A percentile compares a stretch with the other conserved stretches of the same genome.
phyloP scores from a whole-genome alignment of 2,797 vertebrate species.

The Pyrocephalus nanus region DNA sequence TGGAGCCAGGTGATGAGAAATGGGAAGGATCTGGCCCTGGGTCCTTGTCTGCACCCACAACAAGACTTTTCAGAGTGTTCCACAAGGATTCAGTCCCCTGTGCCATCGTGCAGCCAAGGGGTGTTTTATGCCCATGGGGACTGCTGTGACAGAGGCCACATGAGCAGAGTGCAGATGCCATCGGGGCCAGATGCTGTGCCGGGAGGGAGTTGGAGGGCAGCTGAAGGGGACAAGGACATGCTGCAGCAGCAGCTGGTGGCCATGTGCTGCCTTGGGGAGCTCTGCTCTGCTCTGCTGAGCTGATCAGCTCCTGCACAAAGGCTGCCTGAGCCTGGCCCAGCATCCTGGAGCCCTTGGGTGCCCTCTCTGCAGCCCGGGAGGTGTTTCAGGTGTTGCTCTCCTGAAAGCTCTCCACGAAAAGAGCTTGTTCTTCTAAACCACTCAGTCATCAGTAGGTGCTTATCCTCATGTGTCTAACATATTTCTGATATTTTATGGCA shows the following conservation, averaged over 20 bases:
- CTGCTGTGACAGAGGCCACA: background rate
- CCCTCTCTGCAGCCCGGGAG: background rate
- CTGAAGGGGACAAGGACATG: background rate
- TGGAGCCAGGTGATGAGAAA: background rate
- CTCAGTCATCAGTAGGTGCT: background rate
- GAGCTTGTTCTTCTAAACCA: background rate
- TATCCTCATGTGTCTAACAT: background rate
- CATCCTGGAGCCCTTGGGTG: background rate
- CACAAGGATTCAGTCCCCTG: background rate
- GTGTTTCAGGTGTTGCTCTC: background rate
- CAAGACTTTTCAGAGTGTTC: background rate
- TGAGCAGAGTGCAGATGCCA: background rate
- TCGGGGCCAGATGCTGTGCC: fast-evolving
- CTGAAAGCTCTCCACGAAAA: background rate
- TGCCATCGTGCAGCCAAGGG: background rate
- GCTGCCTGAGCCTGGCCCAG: background rate
- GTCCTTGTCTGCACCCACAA: background rate
- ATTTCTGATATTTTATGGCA: background rate
- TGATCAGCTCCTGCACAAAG: background rate
- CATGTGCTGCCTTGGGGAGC: background rate
- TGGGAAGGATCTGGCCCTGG: background rate
- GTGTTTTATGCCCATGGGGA: background rate
- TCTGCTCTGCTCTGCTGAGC: too few relatives aligned
- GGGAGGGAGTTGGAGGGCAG: background rate
- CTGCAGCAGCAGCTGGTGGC: background rate